Base-by-base conservation (phyloP, 2,888 invertebrate species). In the Hermaeophaga mercurialis region DNA sequence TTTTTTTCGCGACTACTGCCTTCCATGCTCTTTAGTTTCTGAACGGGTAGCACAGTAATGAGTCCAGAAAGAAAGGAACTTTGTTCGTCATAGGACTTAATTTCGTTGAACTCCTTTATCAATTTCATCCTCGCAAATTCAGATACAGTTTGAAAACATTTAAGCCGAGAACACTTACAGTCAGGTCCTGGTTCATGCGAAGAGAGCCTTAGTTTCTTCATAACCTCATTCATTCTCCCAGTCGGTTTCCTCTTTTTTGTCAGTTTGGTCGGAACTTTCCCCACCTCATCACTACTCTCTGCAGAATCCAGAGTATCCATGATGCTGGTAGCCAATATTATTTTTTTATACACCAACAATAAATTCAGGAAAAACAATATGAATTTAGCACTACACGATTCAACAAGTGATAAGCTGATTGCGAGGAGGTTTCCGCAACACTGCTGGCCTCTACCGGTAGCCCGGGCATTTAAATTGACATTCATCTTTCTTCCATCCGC, bases 261-360 rank as follows among this genome's bases (percentile, higher is more conserved):
- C 14, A 34, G 34, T 34, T 34, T 34, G 5, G 34, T 34, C 34
- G 9, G 34, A 4, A 34, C 34, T 34, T 34, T 34, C 34, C 34
- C 34, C 34, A 34, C 34, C 34, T 34, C 34, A 34, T 34, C 34
- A 34, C 34, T 34, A 34, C 34, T 34, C 34, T 34, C 34, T 34
- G 34, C 34, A 34, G 34, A 34, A 34, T 34, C 34, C 34, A 34
- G 11, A 34, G 11, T 34, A 34, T 34, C 34, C 34, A 34, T 34
- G 34, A 34, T 34, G 9, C 34, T 34, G 34, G 34, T 34, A 34
- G 1, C 34, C 34, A 34, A 24, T 24, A 24, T 24, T 24, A 24
- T 24, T 24, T 24, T 24, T 24, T 24, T 24, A 24, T 24, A 24
- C n/a, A n/a, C 24, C 24, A 24, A 24, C 24, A 24, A n/a, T n/a